Percentiles rank a stretch among this genome's conserved stretches.
phyloP scores from a whole-genome alignment of 2,888 invertebrate species.

The Helicoverpa assulta region DNA sequence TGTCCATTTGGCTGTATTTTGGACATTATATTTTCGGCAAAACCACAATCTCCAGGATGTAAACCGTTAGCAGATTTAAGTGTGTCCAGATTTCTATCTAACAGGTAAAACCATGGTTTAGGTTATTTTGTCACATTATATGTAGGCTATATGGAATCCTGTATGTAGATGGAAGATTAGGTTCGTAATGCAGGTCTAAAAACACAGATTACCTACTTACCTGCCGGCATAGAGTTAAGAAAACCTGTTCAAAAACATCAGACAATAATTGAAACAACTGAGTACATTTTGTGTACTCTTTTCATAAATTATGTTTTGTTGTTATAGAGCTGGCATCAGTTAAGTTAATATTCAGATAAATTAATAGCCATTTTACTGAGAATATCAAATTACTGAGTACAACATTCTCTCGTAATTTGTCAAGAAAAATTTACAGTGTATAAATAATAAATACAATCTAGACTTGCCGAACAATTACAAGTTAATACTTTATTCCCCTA shows the following conservation, averaged over 20 bases:
- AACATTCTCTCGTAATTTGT: background rate
- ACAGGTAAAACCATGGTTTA: conserved; percentile 56
- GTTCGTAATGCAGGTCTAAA: conserved; percentile 1
- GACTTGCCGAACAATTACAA: background rate
- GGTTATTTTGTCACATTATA: conserved; percentile 35
- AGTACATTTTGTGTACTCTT: background rate
- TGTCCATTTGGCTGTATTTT: conserved; percentile 42
- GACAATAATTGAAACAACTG: background rate
- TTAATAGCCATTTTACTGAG: background rate
- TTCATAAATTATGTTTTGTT: background rate
- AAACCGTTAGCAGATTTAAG: conserved; percentile 58
- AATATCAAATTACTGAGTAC: background rate
- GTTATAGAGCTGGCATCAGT: background rate
- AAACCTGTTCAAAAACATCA: background rate
- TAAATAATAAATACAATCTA: too few relatives aligned
- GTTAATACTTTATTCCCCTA: too few relatives aligned
- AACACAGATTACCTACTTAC: background rate
- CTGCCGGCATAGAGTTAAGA: background rate
- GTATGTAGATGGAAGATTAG: conserved; percentile 49
- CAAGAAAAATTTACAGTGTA: background rate
- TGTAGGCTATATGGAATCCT: conserved; percentile 30
- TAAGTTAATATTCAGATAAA: background rate
- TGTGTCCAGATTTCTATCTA: conserved; percentile 63
- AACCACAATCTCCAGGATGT: conserved; percentile 66
- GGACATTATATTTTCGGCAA: conserved; percentile 35